Base-by-base conservation (phyloP, 2,888 invertebrate genomes). In the Sialis fuliginosa region DNA sequence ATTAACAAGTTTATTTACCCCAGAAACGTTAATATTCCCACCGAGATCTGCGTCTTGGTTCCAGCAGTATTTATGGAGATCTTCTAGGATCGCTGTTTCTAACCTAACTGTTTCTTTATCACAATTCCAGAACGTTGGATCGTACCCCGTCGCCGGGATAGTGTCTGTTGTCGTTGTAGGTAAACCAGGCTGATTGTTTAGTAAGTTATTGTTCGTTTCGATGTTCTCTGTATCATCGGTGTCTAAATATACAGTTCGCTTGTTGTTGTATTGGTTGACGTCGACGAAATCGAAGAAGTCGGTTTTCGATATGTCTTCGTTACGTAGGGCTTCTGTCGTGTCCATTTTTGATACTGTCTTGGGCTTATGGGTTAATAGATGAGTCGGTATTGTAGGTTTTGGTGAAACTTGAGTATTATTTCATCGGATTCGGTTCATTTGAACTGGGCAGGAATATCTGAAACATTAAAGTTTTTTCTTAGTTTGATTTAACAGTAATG, bases 201-300 rank as follows among this genome's bases (percentile, higher is more conserved):
- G 33, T 40, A 46, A 40, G 58, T 79, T 79, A 61, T 78, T 79
- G 57, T 79, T 78, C 52, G 66, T 62, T 51, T 68, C 67, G 51
- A 69, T 68, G 42, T 74, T 70, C 55, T 70, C 56, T 9, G 57
- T 50, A 50, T 52, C 56, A 35, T 58, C 70, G 52, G 72, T 74
- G 64, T 74, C 75, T 63, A 78, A 68, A 65, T 74, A 79, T 55
- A 77, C 75, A 42, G 64, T 63, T 33, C 71, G 70, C 42, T 71
- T 70, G 43, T 77, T 74, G 64, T 80, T 79, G 59, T 75, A 77
- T 57, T 82, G 83, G 49, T 85, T 83, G 42, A 84, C 81, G 46
- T 85, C 84, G 52, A 87, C 87, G 67, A 87, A 86, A 68, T 88
- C 87, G 68, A 88, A 88, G 71, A 87, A 87, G 69, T 87, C 87